Conservation (phyloP, 2,888 invertebrate genomes). For the Amphipoea lucens region DNA sequence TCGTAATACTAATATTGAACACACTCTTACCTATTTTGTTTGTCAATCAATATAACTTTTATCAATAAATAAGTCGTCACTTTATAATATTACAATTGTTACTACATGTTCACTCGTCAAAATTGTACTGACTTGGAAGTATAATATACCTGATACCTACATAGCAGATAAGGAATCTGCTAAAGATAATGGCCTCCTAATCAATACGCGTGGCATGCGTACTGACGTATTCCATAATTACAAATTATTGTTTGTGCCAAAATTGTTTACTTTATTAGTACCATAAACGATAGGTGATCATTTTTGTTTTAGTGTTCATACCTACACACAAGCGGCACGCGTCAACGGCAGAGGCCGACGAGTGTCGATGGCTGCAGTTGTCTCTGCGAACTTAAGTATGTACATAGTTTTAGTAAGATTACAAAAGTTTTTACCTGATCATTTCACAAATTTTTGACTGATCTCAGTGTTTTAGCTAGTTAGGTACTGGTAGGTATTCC, state of each 20-base stretch:
- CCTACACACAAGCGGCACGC: no score
- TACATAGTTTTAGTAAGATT: background rate
- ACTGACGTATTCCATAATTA: slow-evolving; percentile 33
- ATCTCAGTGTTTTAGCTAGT: background rate
- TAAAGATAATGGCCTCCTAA: slow-evolving; percentile 60
- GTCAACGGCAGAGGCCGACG: background rate
- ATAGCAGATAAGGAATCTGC: slow-evolving; percentile 60
- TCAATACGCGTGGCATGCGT: slow-evolving; percentile 57
- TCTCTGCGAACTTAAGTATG: background rate
- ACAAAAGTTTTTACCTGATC: background rate
- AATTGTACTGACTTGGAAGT: slow-evolving; percentile 61
- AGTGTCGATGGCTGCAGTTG: background rate
- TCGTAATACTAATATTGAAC: slow-evolving; percentile 8
- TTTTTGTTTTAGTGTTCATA: background rate
- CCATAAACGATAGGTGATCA: background rate
- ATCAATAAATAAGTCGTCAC: slow-evolving; percentile 27
- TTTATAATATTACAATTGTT: slow-evolving; percentile 51
- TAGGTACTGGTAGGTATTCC: background rate
- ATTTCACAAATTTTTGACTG: background rate
- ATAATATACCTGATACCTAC: slow-evolving; percentile 58
- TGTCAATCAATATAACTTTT: slow-evolving; percentile 20
- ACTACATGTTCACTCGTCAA: slow-evolving; percentile 62
- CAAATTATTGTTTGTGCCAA: background rate
- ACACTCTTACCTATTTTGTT: slow-evolving; percentile 35
- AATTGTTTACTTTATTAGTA: slow-evolving; percentile 7